Evolutionary conservation across 2,888 invertebrate genomes (phyloP), one percentile per base, ranked within the genome.

Genomic region (Callyntrura sp.): DNA sequence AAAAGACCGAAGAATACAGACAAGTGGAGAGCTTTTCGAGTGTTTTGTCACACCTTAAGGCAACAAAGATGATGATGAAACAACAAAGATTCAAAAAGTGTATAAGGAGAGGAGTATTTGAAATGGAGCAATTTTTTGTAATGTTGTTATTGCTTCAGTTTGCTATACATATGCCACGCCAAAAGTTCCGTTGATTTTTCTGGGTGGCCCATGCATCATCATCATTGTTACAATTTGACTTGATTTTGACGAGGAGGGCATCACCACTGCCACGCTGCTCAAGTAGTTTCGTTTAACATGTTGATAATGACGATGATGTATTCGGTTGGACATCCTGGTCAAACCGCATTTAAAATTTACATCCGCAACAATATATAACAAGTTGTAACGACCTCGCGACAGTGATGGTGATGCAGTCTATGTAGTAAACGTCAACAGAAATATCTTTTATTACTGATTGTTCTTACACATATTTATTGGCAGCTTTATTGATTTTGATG

Each of bases 1-100:
- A 35, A 17, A 23, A 76, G 76, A 51, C 51, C 28, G 28, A 78
- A 78, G 55, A 55, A 25, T 35, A 25, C 35, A 81, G 48, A 76
- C 73, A 81, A 81, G 81, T 62, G 62, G 62, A 81, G 57, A 79
- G 28, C 28, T 68, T 68, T 70, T 55, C 70, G 55, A 78, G 62
- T 78, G 85, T 60, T 65, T 76, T 45, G 88, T 89, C 88, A 89
- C 88, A 89, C 88, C 88, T 84, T 23, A 68, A 76, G 84, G 88
- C 84, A 55, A 48, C 25, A 8, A 76, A 68, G 60, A n/a, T 62
- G 5, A 48, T 20, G 45, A 35, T 76, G 25, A 8, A 9, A 62
- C 14, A 23, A 60, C 17, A 9, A 79, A 20, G 2, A 14, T 78
- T 25, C 8, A 3, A 65, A 12, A 35, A 28, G 57, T 57, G 57